Evolutionary conservation across 2,113 vertebrate genomes (phyloP).

Genomic region (Ramphastos sulfuratus): DNA sequence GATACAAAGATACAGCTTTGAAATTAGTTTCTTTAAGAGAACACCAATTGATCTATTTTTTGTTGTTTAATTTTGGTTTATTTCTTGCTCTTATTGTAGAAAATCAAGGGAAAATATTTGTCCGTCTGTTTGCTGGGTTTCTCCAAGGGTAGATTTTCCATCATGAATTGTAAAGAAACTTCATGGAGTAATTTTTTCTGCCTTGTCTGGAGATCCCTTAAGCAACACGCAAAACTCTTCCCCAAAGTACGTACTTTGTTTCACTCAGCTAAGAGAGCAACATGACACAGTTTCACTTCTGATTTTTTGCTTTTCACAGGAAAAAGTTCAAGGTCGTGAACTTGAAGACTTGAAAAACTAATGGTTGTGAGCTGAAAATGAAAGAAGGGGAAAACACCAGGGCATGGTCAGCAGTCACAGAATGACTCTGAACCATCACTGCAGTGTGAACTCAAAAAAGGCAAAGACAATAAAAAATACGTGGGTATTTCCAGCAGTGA

Average conservation of each 20-base stretch:
- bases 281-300: conserved; percentile 32
- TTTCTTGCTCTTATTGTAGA: background rate
- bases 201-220: background rate
- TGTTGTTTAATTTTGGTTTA: background rate
- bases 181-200: background rate
- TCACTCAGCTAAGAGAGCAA: background rate
- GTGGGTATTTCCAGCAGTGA: background rate
- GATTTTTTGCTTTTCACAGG: background rate
- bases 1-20: background rate
- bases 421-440: background rate
- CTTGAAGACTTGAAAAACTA: background rate
- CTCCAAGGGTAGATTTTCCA: background rate
- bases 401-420: background rate
- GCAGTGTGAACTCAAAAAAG: background rate
- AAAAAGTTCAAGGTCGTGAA: conserved; percentile 11
- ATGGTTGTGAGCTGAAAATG: background rate
- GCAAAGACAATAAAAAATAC: background rate
- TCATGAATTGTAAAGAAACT: background rate
- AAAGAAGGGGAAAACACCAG: background rate
- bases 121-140: background rate
- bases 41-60: background rate
- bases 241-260: background rate
- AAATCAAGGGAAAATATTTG: background rate
- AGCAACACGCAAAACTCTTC: background rate
- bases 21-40: background rate